Conservation (phyloP, 2,113 vertebrate genomes). For the Terrapene triunguis region DNA sequence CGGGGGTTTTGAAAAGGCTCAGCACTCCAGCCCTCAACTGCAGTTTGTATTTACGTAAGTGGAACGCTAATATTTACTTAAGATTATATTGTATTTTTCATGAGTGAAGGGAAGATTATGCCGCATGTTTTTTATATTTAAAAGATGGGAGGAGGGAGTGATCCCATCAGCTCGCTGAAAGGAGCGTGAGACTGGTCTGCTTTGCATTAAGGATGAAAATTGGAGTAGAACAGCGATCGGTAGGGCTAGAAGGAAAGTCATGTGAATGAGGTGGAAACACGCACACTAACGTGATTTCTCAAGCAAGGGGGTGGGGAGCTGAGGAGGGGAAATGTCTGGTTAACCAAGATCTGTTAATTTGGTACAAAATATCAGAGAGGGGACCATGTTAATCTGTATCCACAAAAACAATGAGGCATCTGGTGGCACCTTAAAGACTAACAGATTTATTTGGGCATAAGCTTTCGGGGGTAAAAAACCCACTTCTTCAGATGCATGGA, state of each 20-base stretch:
- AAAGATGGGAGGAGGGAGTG: constrained; percentile 7
- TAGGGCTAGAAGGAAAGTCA: background rate
- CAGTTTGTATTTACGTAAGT: constrained; percentile 57
- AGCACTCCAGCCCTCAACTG: constrained; percentile 43
- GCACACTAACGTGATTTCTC: rapidly evolving
- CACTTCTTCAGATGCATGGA: too few relatives aligned
- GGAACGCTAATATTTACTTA: constrained; percentile 67
- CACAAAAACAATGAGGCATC: too few relatives aligned
- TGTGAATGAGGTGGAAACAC: background rate
- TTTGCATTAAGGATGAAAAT: constrained; percentile 48
- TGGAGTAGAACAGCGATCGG: background rate
- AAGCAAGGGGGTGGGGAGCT: background rate
- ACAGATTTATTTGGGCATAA: too few relatives aligned
- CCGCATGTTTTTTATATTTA: constrained; percentile 34
- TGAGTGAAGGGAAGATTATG: constrained; percentile 49
- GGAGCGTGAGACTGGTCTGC: constrained; percentile 34
- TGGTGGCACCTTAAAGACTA: too few relatives aligned
- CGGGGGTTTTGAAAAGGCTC: constrained; percentile 45
- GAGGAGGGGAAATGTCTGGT: background rate
- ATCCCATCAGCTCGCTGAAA: background rate
- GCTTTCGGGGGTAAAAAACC: too few relatives aligned
- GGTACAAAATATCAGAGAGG: background rate
- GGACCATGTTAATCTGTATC: too few relatives aligned
- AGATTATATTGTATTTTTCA: constrained; percentile 56
- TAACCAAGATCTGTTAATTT: background rate